Evolutionary conservation across 2,888 invertebrate genomes (phyloP), one percentile per base, ranked within the genome.

Genomic region (Linnaemya vulpina): DNA sequence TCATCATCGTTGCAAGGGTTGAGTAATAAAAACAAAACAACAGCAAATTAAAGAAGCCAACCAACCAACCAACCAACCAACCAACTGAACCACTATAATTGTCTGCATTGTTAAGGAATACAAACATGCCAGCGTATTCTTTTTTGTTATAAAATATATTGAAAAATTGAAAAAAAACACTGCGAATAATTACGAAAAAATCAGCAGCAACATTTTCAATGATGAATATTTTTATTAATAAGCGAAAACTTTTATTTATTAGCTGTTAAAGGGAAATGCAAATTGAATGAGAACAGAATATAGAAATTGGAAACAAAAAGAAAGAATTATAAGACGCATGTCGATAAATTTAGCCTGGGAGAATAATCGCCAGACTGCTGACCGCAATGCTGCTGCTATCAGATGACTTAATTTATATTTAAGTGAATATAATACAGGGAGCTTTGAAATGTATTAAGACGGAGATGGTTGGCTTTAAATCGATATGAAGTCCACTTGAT

Each of bases 1-100:
- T 68, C 51, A 75, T 62, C 30, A 67, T 67, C 11, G 51, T 60
- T 67, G 74, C 65, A 67, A 74, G 60, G 67, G 40, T 67, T 51
- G 80, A 3, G 35, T 38, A 35, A 80, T 15, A 58, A 49, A 65
- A 71, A 77, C 49, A 60, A 53, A 62, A 79, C 46, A 63, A 58
- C 55, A 43, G 40, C 13, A 68, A 79, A 71, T 65, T 49, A 70
- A 43, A 62, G 43, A 49, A 67, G 17, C 40, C 11, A 62, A 51
- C 11, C 30, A 60, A 76, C 55, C 67, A 46, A n/a, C 71, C 13
- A 53, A 75, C 13, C 20, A 53, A 17, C 20, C 25, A 58, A 76
- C 67, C 58, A 46, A 20, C 71, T 58, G 10, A 30, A 65, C 75
- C 65, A 17, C 40, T 15, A 65, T 58, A 13, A 75, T 49, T 58